These are phyloP conservation scores for Abramis brama DNA, from an alignment of 2,113 vertebrate genomes.

Conservation along the genomic window DNA sequence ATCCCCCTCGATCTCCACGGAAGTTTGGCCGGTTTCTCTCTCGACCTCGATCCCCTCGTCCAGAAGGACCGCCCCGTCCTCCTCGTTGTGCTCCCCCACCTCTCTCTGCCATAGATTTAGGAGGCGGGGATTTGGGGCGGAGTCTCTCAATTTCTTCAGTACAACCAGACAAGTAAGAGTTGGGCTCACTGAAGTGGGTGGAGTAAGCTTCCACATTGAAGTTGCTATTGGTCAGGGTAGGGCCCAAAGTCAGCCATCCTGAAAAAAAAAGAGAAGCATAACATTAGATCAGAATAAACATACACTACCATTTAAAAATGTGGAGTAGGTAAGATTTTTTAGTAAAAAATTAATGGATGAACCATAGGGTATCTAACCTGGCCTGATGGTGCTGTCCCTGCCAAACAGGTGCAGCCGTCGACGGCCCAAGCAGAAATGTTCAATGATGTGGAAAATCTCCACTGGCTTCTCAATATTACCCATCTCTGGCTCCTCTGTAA, in stretches of 20 bases:
- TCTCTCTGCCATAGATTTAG: conserved; percentile 89
- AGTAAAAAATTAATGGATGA: background rate
- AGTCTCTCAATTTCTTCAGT: conserved; percentile 97
- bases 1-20: conserved; percentile 91
- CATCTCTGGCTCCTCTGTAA: conserved; percentile 96
- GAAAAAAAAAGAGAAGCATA: background rate
- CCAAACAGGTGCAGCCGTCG: conserved; percentile 94
- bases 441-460: conserved; percentile 98
- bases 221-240: conserved; percentile 97
- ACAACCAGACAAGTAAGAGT: conserved; percentile 89
- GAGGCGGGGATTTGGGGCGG: conserved; percentile 92
- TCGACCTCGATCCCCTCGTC: conserved; percentile 87
- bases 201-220: conserved; percentile 91
- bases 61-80: conserved; percentile 87
- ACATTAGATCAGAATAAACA: background rate
- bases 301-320: background rate
- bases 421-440: conserved; percentile 95
- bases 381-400: conserved; percentile 94
- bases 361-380: conserved; percentile 73
- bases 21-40: conserved; percentile 95
- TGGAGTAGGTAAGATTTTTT: no score
- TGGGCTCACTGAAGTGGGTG: conserved; percentile 84
- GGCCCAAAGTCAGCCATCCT: conserved; percentile 98
- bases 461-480: conserved; percentile 98
- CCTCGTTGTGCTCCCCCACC: conserved; percentile 90